Conservation (phyloP, 2,797 vertebrate species). For the Toxotes lorentzi region DNA sequence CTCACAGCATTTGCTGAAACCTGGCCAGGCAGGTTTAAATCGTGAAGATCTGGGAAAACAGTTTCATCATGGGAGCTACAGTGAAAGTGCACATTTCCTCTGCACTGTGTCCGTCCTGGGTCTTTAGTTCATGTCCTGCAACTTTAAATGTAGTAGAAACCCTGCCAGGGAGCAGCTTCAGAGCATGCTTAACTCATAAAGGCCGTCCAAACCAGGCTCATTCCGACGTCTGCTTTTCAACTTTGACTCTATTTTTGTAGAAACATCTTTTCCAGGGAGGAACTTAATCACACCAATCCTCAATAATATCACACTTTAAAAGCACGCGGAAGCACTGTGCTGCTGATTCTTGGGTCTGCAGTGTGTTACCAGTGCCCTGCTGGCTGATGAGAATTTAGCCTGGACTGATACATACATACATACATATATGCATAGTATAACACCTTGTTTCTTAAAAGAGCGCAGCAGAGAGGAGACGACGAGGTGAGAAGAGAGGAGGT, state of each 20-base stretch:
- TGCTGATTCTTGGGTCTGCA: not conserved
- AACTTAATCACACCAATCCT: not conserved
- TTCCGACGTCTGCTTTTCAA: not conserved
- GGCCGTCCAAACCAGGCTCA: not conserved
- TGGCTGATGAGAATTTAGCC: constrained; percentile 19
- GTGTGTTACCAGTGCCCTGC: not conserved
- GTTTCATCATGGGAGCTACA: not conserved
- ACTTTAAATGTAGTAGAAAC: not conserved
- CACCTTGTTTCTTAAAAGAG: constrained; percentile 30
- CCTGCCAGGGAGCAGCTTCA: not conserved
- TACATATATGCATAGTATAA: too few species aligned
- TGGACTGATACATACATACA: not conserved
- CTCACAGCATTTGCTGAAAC: constrained; percentile 8
- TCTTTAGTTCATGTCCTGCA: not conserved
- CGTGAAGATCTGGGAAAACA: constrained; percentile 26
- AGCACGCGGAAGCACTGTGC: not conserved
- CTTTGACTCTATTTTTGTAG: not conserved
- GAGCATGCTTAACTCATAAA: not conserved
- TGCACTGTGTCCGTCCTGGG: not conserved
- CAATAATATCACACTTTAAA: not conserved
- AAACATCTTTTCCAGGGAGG: not conserved
- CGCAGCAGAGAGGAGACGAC: not conserved
- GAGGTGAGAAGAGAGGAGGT: constrained; percentile 49
- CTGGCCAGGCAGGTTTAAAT: constrained; percentile 11
- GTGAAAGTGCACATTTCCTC: not conserved